Conservation (phyloP, 1,140 invertebrate species). For the Drosophila equinoxialis region DNA sequence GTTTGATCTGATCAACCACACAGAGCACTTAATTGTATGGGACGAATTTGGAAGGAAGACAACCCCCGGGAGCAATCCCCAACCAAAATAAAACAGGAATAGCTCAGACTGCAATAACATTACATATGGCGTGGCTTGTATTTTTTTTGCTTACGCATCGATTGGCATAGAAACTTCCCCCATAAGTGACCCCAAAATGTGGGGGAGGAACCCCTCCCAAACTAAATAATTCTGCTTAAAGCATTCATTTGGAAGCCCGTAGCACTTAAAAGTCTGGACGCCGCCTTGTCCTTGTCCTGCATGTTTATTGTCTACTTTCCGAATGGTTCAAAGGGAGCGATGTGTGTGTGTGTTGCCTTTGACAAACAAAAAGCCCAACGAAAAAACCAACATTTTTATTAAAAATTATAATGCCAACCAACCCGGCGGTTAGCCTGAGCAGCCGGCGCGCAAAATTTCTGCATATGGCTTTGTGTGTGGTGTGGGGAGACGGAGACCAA, state of each 20-base stretch:
- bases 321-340: constrained; percentile 57
- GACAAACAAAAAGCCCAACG: constrained; percentile 36
- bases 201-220: constrained; percentile 1
- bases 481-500: not conserved
- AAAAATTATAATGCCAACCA: constrained; percentile 68
- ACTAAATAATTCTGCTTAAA: constrained; percentile 58
- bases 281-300: constrained; percentile 18
- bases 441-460: constrained; percentile 43
- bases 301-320: constrained; percentile 38
- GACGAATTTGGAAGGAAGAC: constrained; percentile 59
- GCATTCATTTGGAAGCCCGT: constrained; percentile 50
- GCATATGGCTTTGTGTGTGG: not conserved
- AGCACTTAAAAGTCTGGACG: constrained; percentile 35
- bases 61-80: constrained; percentile 50
- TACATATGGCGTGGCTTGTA: constrained; percentile 48
- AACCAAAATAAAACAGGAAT: constrained; percentile 15
- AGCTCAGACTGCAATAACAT: constrained; percentile 39
- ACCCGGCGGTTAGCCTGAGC: constrained; percentile 30
- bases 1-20: constrained; percentile 45
- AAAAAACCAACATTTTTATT: constrained; percentile 61
- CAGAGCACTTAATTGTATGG: constrained; percentile 64
- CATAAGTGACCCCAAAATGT: constrained; percentile 14
- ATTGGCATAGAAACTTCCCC: constrained; percentile 54
- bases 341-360: constrained; percentile 19
- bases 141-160: constrained; percentile 69